A percentile compares a stretch with the other conserved stretches of the same genome.
These are phyloP conservation scores for Sminthopsis crassicaudata DNA, from an alignment of 2,113 vertebrate species.

Conservation along the genomic window DNA sequence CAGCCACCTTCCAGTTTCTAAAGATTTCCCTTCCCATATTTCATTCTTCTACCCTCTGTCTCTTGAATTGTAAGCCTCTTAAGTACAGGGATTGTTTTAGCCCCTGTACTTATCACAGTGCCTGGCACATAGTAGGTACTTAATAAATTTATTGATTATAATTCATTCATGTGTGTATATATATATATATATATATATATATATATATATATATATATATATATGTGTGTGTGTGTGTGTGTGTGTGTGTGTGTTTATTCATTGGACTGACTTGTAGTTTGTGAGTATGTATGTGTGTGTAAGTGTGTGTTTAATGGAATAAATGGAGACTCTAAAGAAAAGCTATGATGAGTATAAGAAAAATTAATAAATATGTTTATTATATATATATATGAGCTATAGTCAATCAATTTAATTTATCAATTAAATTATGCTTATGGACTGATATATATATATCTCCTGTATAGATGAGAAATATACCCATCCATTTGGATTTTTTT, in stretches of 20 bases:
- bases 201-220: too few species aligned
- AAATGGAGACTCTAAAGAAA: conserved; percentile 3
- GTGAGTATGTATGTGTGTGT: neutral
- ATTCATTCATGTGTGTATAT: neutral
- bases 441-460: neutral
- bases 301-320: conserved; percentile 19
- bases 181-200: too few species aligned
- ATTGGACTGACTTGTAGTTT: neutral
- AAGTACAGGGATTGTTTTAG: neutral
- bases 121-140: neutral
- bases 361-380: neutral
- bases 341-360: neutral
- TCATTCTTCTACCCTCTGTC: neutral
- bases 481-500: neutral
- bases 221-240: too few species aligned
- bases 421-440: neutral
- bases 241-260: neutral
- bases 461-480: neutral
- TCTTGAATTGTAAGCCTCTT: neutral
- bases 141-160: neutral
- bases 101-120: neutral
- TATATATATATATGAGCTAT: too few species aligned
- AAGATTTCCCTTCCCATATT: neutral
- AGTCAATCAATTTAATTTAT: too few species aligned
- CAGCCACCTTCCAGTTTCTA: neutral